Base-by-base conservation (phyloP, 1,140 invertebrate species). In the Sarcophaga peregrina region DNA sequence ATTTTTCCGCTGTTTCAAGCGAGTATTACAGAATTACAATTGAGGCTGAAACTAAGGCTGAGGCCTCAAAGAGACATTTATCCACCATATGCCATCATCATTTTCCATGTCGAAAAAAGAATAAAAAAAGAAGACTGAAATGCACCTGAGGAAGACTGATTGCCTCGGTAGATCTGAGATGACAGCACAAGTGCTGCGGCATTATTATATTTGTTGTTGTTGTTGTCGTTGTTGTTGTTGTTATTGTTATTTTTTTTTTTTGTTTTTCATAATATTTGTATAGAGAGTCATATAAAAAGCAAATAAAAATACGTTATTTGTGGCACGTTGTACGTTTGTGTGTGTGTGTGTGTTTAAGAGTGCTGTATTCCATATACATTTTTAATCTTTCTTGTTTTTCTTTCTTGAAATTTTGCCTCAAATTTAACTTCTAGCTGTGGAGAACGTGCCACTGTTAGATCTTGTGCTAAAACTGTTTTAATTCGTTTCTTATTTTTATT, bases 171-270 rank as follows among this genome's bases (percentile, higher is more conserved):
- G 45, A 76, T 76, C 74, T 76, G 74, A 76, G 74, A 76, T 76
- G 74, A 76, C 74, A 76, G 74, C 74, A 76, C 74, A 76, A 76
- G 74, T 76, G 74, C 74, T 76, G 74, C 74, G 74, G 74, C 74
- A 76, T 76, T 76, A 76, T 76, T 76, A 76, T 46, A 76, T 76
- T 76, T 76, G 45, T 48, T 48, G 47, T 62, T 37, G 45, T 76
- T 5, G 20, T 62, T 62, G 58, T 62, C 15, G 15, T 62, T 62
- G 4, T 15, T 54, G 45, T 76, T 5, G 20, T 62, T 62, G 58
- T 62, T 62, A 5, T 62, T 62, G 4, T 15, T 54, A n/a, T n/a
- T 54, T 54, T 54, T 54, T 54, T 10, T 54, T 54, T 3, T 11
- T 54, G 1, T 54, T 11, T 10, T 15, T 54, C 10, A 11, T 62